Evolutionary conservation across 1,140 invertebrate species (phyloP), one percentile per base, ranked within the genome.

Genomic region (Lordiphosa clarofinis): DNA sequence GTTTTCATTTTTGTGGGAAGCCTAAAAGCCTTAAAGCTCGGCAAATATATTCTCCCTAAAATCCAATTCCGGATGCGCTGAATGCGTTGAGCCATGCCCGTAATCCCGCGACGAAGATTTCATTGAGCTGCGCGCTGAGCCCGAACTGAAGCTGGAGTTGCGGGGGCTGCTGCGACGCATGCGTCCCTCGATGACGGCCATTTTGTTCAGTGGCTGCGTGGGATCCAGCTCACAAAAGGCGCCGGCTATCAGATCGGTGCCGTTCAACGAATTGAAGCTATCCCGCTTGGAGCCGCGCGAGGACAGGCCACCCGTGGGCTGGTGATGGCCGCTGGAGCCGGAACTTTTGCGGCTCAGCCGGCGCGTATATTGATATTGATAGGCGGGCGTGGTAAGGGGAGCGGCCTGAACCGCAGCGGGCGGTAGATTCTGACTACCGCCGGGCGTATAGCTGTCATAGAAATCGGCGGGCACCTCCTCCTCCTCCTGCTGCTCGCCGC

Each of bases 11-110:
- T 28, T 28, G 24, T 28, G 24, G 24, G 24, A 28, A 28, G 21
- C 21, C 4, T 33, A 19, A 24, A 42, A 24, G 5, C 12, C 24
- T 4, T 13, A 40, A 9, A 88, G 64, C 53, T 88, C 87, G 6
- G 87, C 87, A 13, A 88, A 88, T 5, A 88, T 87, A 36, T 88
- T 88, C 63, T 88, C 87, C 81, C 87, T 86, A 11, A 88, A 88
- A 31, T 88, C 87, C 39, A 88, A 47, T 36, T 88, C 87, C 13
- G 87, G 87, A 72, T 88, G 87, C 10, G 84, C 78, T 12, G 87
- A 88, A 15, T 88, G 87, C 6, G 68, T 33, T 0, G 87, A 87
- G 19, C 74, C 67, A 13, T 87, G 81, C 0, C 78, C 81, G 24
- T 82, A 74, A 38, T 89, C 87, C 8, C 86, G 64, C n/a, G 87